Conservation (phyloP, 2,113 vertebrate genomes). For the Agapornis roseicollis region DNA sequence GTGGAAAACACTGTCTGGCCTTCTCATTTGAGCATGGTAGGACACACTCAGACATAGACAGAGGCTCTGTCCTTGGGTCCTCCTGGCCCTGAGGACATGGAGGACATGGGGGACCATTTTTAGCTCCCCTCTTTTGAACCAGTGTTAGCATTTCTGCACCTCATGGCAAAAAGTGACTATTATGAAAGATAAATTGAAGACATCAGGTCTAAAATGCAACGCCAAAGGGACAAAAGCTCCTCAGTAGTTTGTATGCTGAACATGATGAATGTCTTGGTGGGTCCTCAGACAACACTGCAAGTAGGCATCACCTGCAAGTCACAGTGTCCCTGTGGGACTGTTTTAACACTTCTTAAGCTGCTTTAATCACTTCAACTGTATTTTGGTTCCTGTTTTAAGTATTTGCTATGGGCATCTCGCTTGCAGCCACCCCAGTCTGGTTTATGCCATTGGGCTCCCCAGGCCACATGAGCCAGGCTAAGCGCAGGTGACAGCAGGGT, state of each 20-base stretch:
- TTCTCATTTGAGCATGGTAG: not conserved
- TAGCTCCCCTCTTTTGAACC: not conserved
- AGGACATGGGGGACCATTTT: too few relatives aligned
- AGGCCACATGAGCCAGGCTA: accelerated
- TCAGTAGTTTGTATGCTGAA: not conserved
- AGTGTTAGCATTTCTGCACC: not conserved
- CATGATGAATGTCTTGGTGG: accelerated
- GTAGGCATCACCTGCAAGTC: accelerated
- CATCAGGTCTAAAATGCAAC: not conserved
- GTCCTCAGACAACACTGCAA: not conserved
- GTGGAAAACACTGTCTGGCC: not conserved
- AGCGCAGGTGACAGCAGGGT: not conserved
- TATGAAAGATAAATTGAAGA: not conserved
- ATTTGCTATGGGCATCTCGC: too few relatives aligned
- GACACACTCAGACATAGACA: accelerated
- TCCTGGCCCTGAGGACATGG: too few relatives aligned
- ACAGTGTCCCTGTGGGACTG: too few relatives aligned
- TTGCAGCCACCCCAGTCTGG: accelerated
- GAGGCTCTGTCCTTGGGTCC: not conserved
- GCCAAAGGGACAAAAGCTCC: not conserved
- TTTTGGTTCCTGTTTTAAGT: not conserved
- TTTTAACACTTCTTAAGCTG: not conserved
- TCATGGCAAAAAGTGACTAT: not conserved
- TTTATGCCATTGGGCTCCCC: not conserved
- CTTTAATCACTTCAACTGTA: not conserved